Base-by-base conservation (phyloP, 2,797 vertebrate species). In the Lepus townsendii region DNA sequence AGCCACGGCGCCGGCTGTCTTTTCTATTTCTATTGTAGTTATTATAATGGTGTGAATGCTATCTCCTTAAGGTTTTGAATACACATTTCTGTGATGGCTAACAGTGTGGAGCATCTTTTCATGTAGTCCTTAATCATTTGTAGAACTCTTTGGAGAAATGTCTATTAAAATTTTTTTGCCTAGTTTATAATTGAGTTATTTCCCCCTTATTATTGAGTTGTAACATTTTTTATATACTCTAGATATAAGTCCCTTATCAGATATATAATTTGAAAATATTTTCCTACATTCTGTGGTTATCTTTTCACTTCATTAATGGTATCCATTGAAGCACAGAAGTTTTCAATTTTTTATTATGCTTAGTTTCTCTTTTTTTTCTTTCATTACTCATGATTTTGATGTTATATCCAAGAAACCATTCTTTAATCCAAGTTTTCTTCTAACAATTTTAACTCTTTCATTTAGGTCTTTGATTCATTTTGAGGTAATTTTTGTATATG, bases 301-400 rank as follows among this genome's bases (percentile, higher is more conserved):
- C 26, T 92, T 94, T 93, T 89, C 3, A 90, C 20, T 65, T 91
- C 32, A 32, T 88, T 93, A 12, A 47, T 80, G 27, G 38, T 86
- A 4, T 63, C 50, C 16, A 68, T 9, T 62, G 50, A 94, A 88
- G 26, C 14, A 66, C 5, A 76, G 30, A 68, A 89, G 42, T 89
- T 83, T 87, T 17, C 62, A 93, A 92, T 54, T 91, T 94, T 92
- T 95, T 42, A 47, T 71, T 10, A 57, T n/a, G 11, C 60, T 20
- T 12, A 77, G 54, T 57, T 65, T 86, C 42, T 65, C 3, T 62
- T 78, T 96, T 80, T 77, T 84, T 5, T 93, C 88, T 77, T 42
- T 86, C 86, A 32, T 32, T 93, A 42, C 42, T 42, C 16, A 57
- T 84, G 57, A 2, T 84, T 95, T 84, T 91, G 32, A 7, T 82